Evolutionary conservation across 2,113 vertebrate genomes (phyloP).

Genomic region (Nerophis lumbriciformis): DNA sequence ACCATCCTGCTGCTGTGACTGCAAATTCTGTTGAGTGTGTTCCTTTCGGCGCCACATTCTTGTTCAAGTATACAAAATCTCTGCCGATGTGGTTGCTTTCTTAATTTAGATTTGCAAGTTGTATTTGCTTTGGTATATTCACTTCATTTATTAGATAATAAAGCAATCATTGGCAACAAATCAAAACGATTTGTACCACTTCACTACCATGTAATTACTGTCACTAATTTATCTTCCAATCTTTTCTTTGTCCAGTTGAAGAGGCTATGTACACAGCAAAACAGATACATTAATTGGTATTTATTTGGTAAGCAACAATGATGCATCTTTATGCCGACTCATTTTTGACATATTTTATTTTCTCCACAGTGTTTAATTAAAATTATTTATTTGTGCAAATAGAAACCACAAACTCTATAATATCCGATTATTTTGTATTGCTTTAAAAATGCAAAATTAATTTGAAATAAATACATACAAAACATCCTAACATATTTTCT

Average conservation of each 20-base stretch:
- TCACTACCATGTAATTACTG: not conserved
- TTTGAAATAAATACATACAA: too few species aligned
- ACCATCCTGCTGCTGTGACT: conserved; percentile 39
- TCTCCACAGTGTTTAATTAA: too few species aligned
- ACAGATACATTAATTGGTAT: not conserved
- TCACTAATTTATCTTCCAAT: not conserved
- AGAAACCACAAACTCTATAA: too few species aligned
- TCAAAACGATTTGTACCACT: not conserved
- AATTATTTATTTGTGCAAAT: too few species aligned
- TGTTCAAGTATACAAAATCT: conserved; percentile 21
- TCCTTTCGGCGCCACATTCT: conserved; percentile 22
- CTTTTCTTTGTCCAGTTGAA: not conserved
- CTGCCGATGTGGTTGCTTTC: not conserved
- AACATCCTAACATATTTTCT: too few species aligned
- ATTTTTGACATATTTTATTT: too few species aligned
- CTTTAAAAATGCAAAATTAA: too few species aligned
- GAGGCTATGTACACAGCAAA: not conserved
- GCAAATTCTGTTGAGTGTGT: conserved; percentile 32
- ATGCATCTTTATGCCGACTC: too few species aligned
- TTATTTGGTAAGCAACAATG: not conserved
- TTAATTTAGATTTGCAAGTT: conserved; percentile 4
- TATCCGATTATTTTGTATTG: too few species aligned
- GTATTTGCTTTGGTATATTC: not conserved
- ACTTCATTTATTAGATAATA: conserved; percentile 1
- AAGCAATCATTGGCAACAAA: too few species aligned